Base-by-base conservation (phyloP, 2,888 invertebrate species). In the Drosophila maculinotata region DNA sequence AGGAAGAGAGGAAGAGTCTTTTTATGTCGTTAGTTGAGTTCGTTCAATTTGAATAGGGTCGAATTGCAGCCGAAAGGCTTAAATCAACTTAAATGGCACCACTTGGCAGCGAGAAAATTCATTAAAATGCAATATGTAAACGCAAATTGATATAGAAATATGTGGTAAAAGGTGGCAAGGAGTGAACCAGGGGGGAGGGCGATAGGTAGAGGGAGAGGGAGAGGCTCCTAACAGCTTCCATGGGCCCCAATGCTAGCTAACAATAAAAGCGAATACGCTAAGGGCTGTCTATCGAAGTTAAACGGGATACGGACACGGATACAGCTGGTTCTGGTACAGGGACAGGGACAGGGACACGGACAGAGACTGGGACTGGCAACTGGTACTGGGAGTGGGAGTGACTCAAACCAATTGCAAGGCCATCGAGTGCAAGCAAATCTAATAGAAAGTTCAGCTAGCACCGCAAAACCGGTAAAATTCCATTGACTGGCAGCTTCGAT, bases 51-150 rank as follows among this genome's bases (percentile, higher is more conserved):
- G 23, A 58, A 28, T 35, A 10, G 48, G 28, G 39, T 49, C 31
- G 47, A 63, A 71, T 38, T 59, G 79, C 36, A 49, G 48, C 68
- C 73, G 35, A 47, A 66, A 56, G 80, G 52, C 67, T 58, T 38
- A 28, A 36, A 14, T 25, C 57, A 49, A 36, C 41, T 51, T 33
- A 53, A 69, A 48, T 72, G 45, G 15, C 26, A 53, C 28, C 63
- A 62, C 39, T 74, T 63, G 63, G 49, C 51, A 41, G 67, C 39
- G 53, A 44, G 63, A 66, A 62, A 69, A 69, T 78, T 78, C 79
- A 78, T 69, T 78, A 78, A 81, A 81, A 78, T 81, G 81, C 79
- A 78, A 70, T 78, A 75, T 78, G 64, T 65, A 57, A 76, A 59
- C 67, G 60, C 59, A 54, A 76, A 79, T 76, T 71, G 72, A 66